Percentiles rank a stretch among this genome's conserved stretches.
These are phyloP conservation scores for Aurelia sp. DNA, from an alignment of 30 jellyfish, hydroid and myxozoan genomes.

Conservation along the genomic window DNA sequence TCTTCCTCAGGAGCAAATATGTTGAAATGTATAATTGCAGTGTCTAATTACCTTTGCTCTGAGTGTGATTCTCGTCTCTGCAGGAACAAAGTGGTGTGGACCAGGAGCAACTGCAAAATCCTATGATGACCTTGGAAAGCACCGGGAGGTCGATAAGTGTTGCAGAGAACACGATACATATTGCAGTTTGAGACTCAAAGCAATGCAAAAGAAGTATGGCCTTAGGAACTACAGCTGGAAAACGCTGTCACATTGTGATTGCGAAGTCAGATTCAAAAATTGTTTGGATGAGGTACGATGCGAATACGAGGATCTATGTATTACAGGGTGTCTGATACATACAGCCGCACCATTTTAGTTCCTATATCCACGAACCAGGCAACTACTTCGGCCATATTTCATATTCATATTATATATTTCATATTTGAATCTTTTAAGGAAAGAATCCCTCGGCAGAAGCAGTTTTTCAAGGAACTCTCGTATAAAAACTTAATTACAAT, in stretches of 20 bases:
- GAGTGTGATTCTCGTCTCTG: background rate
- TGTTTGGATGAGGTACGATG: slow-evolving; percentile 2
- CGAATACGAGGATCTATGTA: background rate
- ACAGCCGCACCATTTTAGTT: too few species aligned
- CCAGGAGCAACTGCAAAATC: background rate
- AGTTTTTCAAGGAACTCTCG: too few species aligned
- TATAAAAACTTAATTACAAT: too few species aligned
- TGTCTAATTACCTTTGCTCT: too few species aligned
- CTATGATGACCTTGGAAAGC: slow-evolving; percentile 9
- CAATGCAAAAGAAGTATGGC: background rate
- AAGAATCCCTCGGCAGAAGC: too few species aligned
- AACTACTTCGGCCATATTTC: too few species aligned
- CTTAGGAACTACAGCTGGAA: background rate
- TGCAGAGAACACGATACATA: slow-evolving; percentile 14
- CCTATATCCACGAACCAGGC: too few species aligned
- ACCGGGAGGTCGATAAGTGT: slow-evolving; percentile 9
- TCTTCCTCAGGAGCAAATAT: too few species aligned
- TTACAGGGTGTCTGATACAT: too few species aligned
- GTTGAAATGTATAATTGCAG: too few species aligned
- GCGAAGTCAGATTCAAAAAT: slow-evolving; percentile 2
- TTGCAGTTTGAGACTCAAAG: background rate
- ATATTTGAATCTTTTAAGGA: too few species aligned
- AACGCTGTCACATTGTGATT: slow-evolving; percentile 1
- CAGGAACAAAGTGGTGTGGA: slow-evolving; percentile 15
- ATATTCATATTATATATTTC: too few species aligned